These are phyloP conservation scores for Meriones psammophilus DNA, from an alignment of 2,797 vertebrate genomes.

Conservation along the genomic window DNA sequence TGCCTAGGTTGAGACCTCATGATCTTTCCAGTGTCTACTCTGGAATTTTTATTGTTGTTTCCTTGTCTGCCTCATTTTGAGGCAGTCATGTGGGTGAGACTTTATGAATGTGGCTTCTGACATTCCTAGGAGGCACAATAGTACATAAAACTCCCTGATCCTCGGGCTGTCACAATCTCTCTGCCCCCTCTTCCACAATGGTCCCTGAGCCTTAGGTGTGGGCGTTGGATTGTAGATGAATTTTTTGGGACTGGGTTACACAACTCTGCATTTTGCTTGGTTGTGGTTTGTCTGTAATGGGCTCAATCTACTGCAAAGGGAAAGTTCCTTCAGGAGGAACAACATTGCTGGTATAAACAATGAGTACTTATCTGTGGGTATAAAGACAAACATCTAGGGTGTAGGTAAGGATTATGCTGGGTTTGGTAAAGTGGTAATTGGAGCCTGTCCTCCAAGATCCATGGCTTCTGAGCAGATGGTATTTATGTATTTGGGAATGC, in stretches of 20 bases:
- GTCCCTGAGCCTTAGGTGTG: not conserved
- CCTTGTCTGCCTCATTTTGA: not conserved
- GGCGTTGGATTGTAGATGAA: not conserved
- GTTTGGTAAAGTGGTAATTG: not conserved
- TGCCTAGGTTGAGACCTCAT: not conserved
- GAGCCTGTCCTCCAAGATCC: not conserved
- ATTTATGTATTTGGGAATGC: not conserved
- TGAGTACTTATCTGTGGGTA: not conserved
- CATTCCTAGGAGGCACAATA: not conserved
- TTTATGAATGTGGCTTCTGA: too few species aligned
- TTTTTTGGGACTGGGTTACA: not conserved
- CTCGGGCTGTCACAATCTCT: not conserved
- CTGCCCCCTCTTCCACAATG: not conserved
- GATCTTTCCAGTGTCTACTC: not conserved
- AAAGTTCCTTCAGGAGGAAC: not conserved
- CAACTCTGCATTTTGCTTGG: not conserved
- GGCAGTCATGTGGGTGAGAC: not conserved
- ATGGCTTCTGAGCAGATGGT: not conserved
- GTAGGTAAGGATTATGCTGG: not conserved
- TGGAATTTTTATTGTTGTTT: not conserved
- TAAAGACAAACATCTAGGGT: not conserved
- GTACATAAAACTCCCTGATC: not conserved
- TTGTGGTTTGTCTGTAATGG: not conserved
- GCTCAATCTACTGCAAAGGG: not conserved
- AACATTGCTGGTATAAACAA: too few species aligned